Evolutionary conservation across 2,113 vertebrate genomes (phyloP).

Genomic region (Macaca fascicularis): DNA sequence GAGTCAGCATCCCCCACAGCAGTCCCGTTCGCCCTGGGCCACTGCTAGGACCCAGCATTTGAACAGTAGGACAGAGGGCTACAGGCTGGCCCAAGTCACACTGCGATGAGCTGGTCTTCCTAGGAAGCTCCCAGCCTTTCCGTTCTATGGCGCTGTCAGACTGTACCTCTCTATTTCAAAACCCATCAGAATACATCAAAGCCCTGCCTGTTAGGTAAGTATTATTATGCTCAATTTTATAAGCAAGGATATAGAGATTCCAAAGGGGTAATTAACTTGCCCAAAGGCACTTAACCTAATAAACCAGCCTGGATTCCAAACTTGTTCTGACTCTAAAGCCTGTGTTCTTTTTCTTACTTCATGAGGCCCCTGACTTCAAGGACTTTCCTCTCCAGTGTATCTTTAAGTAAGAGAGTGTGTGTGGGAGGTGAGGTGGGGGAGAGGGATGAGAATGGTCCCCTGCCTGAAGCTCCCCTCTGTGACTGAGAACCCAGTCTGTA

Average conservation of each 20-base stretch:
- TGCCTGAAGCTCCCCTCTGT: neutral
- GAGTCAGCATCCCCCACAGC: too few species aligned
- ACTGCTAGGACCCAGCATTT: neutral
- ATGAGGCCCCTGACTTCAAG: neutral
- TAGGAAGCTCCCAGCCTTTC: neutral
- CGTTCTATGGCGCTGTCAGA: neutral
- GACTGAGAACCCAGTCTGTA: neutral
- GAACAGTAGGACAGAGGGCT: neutral
- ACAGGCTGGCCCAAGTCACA: accelerated
- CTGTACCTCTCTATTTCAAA: neutral
- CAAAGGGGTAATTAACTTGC: neutral
- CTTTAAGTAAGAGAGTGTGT: neutral
- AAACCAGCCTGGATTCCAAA: neutral
- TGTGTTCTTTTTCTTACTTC: neutral
- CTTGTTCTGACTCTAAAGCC: neutral
- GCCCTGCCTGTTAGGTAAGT: neutral
- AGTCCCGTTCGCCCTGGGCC: neutral
- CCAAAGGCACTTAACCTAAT: neutral
- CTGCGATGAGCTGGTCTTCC: neutral
- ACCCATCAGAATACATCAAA: neutral
- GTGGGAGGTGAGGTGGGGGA: too few species aligned
- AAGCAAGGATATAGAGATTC: neutral
- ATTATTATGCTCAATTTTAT: neutral
- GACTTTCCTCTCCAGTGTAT: neutral
- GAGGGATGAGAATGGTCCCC: neutral